Evolutionary conservation across 1,140 invertebrate species (phyloP), one percentile per base, ranked within the genome.

Genomic region (Ips nitidus): DNA sequence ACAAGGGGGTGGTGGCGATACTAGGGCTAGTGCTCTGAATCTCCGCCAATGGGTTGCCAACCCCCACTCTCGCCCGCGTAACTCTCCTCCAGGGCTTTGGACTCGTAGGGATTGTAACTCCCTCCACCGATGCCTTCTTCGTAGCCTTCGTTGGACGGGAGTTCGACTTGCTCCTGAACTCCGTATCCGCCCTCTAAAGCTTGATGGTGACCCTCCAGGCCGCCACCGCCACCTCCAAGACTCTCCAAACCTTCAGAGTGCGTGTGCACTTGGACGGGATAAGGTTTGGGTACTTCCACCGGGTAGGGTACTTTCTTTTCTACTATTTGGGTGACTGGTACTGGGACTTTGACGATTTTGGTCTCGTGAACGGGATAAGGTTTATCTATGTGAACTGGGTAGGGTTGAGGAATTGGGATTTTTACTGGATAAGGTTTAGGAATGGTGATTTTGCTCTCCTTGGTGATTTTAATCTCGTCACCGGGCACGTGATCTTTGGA

Each of bases 361-460:
- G 73, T 75, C 41, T 75, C 69, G 3, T 73, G 71, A 0, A 76
- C 71, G 5, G 76, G 77, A 53, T 77, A 75, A 4, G 74, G 74
- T 66, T 77, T 75, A 4, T 73, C 68, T 5, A 79, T 71, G 37
- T 73, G 73, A n/a, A 79, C 77, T 4, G 79, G 78, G 56, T 77
- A 75, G 8, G 78, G 76, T 53, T 78, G 72, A 37, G 78, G 75
- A 8, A 77, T 64, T 47, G 78, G 74, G 58, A 78, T 68, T 73
- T 76, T 78, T 22, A 78, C 75, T 4, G 75, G 73, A 63, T 81
- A 79, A 0, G 78, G 75, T 70, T 78, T 66, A 47, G 78, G 78
- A 61, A 72, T 74, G 58, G 71, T 74, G 39, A 77, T 60, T 37
- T 68, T 69, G 55, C 72, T 69, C 39, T 73, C 71, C 67, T 74